phyloP scores from a whole-genome alignment of 2,797 vertebrate genomes.

The Pangasius djambal region DNA sequence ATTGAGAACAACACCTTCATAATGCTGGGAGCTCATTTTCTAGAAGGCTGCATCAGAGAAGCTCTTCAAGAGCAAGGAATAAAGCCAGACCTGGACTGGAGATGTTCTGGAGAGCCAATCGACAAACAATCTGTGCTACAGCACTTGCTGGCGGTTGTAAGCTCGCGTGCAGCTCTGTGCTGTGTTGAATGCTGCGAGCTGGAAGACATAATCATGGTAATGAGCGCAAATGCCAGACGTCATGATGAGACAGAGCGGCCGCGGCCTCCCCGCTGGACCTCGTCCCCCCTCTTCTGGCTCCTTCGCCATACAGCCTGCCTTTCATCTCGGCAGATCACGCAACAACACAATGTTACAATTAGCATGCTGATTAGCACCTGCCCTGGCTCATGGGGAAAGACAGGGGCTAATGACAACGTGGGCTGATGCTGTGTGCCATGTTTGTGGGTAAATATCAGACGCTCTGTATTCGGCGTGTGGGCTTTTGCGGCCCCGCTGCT shows the following conservation, averaged over 20 bases:
- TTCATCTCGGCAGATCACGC: constrained; percentile 54
- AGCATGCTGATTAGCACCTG: constrained; percentile 64
- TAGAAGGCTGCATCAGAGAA: constrained; percentile 42
- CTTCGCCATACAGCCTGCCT: constrained; percentile 31
- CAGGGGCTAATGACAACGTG: constrained; percentile 56
- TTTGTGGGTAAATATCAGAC: constrained; percentile 55
- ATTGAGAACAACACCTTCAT: constrained; percentile 49
- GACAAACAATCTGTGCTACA: constrained; percentile 26
- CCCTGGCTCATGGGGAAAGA: constrained; percentile 51
- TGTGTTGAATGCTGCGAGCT: constrained; percentile 46
- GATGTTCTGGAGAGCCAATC: constrained; percentile 41
- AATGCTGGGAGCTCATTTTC: constrained; percentile 50
- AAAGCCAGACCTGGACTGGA: constrained; percentile 44
- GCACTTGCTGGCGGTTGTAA: constrained; percentile 15
- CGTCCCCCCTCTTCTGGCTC: constrained; percentile 31
- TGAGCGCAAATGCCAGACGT: constrained; percentile 51
- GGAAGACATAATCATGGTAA: constrained; percentile 58
- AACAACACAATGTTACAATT: constrained; percentile 58
- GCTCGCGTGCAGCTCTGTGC: constrained; percentile 11
- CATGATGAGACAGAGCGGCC: constrained; percentile 29
- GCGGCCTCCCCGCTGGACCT: constrained; percentile 27
- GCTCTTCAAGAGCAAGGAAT: constrained; percentile 32
- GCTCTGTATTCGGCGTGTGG: constrained; percentile 38
- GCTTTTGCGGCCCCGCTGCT: constrained; percentile 37
- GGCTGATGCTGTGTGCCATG: constrained; percentile 49